Percentiles rank a stretch among this genome's conserved stretches.
These are phyloP conservation scores for Penaeus vannamei DNA, from an alignment of 1,140 invertebrate genomes.

Conservation along the genomic window DNA sequence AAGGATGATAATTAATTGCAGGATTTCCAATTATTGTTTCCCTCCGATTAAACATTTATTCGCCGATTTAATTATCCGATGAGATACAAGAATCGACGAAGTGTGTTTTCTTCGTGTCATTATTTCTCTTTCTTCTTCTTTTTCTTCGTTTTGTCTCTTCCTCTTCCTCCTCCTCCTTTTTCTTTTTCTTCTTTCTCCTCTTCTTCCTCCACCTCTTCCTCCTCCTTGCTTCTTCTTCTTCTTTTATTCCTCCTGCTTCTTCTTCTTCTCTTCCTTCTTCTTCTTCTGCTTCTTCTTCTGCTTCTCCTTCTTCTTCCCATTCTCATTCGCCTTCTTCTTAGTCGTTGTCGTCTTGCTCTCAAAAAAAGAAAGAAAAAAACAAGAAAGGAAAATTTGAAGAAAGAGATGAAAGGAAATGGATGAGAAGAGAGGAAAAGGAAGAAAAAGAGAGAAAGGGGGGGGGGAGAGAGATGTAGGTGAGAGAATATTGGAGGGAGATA, in stretches of 20 bases:
- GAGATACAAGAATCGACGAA: too few relatives aligned
- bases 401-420: background rate
- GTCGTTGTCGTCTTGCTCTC: background rate
- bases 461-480: too few relatives aligned
- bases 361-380: too few relatives aligned
- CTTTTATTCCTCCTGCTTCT: background rate
- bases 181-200: background rate
- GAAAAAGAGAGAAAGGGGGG: background rate
- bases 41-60: too few relatives aligned
- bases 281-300: slow-evolving; percentile 8
- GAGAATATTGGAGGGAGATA: background rate
- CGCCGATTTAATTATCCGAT: too few relatives aligned
- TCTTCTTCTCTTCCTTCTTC: background rate
- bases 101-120: too few relatives aligned
- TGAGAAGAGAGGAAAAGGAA: background rate
- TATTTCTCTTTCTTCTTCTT: too few relatives aligned
- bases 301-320: slow-evolving; percentile 9
- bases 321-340: background rate
- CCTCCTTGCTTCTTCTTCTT: background rate
- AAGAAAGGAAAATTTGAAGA: too few relatives aligned
- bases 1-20: too few relatives aligned
- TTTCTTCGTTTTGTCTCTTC: too few relatives aligned
- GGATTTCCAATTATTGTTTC: too few relatives aligned
- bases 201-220: background rate
- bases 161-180: background rate